These are phyloP conservation scores for Holothuria glaberrima DNA, from an alignment of 35 echinoderm and acorn worm species.

Conservation along the genomic window DNA sequence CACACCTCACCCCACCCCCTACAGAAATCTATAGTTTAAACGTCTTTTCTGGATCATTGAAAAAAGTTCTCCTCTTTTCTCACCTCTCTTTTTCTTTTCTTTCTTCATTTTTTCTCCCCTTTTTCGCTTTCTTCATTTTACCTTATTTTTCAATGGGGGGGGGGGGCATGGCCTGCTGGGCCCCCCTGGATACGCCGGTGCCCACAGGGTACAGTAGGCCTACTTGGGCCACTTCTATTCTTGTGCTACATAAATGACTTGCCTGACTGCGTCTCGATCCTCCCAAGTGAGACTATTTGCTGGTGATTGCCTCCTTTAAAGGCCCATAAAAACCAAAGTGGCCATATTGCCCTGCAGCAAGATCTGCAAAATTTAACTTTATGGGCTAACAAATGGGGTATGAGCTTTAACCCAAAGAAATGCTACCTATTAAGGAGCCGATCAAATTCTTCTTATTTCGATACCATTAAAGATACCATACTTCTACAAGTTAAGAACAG, in stretches of 20 bases:
- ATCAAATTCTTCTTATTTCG: background rate
- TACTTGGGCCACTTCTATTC: constrained; percentile 25
- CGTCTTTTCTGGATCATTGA: too few relatives aligned
- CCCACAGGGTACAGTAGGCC: constrained; percentile 42
- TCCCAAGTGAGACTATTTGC: background rate
- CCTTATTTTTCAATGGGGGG: too few relatives aligned
- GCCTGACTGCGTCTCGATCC: background rate
- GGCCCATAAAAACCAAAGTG: background rate
- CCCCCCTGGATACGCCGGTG: too few relatives aligned
- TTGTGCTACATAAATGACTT: constrained; percentile 50
- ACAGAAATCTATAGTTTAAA: too few relatives aligned
- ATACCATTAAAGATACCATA: background rate
- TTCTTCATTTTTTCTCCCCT: too few relatives aligned
- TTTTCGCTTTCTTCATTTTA: too few relatives aligned
- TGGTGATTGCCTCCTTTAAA: background rate
- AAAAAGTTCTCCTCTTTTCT: too few relatives aligned
- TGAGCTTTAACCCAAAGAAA: constrained; percentile 36
- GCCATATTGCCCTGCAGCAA: constrained; percentile 6
- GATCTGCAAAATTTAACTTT: background rate
- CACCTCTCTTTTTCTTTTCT: too few relatives aligned
- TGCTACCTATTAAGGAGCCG: constrained; percentile 17
- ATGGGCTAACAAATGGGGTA: constrained; percentile 33
- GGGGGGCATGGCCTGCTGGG: too few relatives aligned
- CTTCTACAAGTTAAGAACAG: background rate
- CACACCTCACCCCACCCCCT: too few relatives aligned